Evolutionary conservation across 2,797 vertebrate genomes (phyloP).

Genomic region (Cephalopachus bancanus): DNA sequence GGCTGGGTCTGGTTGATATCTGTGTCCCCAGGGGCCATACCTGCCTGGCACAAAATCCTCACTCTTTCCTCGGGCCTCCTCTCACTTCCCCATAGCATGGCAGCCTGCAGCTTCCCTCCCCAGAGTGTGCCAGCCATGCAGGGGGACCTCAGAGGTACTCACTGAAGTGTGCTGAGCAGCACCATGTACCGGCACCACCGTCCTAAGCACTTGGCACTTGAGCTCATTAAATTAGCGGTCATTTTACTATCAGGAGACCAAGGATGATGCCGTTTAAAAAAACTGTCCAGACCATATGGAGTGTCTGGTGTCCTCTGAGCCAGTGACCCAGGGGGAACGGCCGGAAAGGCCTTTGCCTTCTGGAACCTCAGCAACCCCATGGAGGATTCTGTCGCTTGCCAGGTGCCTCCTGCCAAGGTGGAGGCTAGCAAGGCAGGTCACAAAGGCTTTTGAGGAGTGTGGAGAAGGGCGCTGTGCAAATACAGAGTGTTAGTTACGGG

Average conservation of each 20-base stretch:
- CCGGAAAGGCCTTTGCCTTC: neutral
- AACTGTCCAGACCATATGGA: neutral
- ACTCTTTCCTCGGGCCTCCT: neutral
- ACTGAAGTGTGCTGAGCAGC: neutral
- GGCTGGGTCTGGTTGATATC: neutral
- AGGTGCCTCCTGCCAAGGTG: neutral
- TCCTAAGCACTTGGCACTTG: neutral
- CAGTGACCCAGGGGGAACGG: neutral
- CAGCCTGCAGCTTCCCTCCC: accelerated
- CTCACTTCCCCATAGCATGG: accelerated
- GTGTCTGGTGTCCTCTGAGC: neutral
- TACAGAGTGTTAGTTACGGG: neutral
- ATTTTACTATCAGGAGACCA: neutral
- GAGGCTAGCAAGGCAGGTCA: neutral
- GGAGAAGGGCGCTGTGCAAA: neutral
- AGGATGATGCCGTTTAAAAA: neutral
- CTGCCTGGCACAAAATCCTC: no score
- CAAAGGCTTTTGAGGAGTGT: neutral
- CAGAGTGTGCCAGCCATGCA: accelerated
- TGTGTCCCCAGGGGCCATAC: neutral
- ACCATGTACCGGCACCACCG: no score
- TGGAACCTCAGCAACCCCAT: neutral
- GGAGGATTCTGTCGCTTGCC: neutral
- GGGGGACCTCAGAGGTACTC: no score
- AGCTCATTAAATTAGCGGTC: neutral